Conservation (phyloP, 2,113 vertebrate species). For the Trichomycterus rosablanca region DNA sequence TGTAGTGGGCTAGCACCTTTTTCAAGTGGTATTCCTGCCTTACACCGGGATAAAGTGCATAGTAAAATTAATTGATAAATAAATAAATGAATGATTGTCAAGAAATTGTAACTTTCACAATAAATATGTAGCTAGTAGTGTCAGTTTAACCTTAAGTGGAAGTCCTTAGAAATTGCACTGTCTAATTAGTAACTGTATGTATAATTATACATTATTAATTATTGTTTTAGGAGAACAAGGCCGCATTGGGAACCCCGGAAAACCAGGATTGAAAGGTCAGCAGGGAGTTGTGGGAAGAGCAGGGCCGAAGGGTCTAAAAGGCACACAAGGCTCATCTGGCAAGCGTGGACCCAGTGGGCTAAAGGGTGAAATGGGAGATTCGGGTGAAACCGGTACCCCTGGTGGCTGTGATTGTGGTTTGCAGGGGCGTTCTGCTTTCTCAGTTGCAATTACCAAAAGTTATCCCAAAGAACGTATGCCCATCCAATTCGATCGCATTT, state of each 20-base stretch:
- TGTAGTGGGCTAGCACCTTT: too few relatives aligned
- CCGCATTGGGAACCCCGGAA: constrained; percentile 80
- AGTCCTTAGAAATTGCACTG: too few relatives aligned
- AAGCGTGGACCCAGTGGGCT: constrained; percentile 64
- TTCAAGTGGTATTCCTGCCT: too few relatives aligned
- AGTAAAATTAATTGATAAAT: too few relatives aligned
- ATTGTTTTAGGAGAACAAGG: constrained; percentile 62
- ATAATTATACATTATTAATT: neutral
- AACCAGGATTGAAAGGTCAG: constrained; percentile 81
- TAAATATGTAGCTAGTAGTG: too few relatives aligned
- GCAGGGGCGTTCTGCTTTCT: constrained; percentile 84
- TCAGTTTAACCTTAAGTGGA: too few relatives aligned
- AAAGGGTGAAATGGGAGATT: constrained; percentile 78
- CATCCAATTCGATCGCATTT: constrained; percentile 89
- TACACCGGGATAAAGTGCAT: too few relatives aligned
- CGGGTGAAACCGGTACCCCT: constrained; percentile 69
- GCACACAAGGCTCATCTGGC: constrained; percentile 72
- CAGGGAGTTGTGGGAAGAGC: constrained; percentile 81
- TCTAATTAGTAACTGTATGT: neutral
- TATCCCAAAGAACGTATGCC: constrained; percentile 88
- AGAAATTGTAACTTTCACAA: too few relatives aligned
- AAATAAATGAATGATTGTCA: too few relatives aligned
- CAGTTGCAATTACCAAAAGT: constrained; percentile 87
- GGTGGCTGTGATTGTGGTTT: constrained; percentile 81
- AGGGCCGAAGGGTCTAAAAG: constrained; percentile 82